phyloP scores from a whole-genome alignment of 2,113 vertebrate species.

The Dryoscopus gambensis region DNA sequence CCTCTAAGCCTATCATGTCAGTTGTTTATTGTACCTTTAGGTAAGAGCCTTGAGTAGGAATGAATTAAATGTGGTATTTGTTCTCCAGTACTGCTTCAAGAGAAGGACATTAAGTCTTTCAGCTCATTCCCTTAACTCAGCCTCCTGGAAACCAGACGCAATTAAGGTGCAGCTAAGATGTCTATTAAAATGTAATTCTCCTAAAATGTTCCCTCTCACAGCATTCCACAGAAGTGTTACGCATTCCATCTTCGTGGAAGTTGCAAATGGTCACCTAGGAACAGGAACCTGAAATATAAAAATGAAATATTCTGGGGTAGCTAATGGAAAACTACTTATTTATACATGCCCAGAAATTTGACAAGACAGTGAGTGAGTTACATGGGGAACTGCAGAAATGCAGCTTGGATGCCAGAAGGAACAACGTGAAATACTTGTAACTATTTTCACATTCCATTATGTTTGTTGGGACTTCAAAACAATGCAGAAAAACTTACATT shows the following conservation, averaged over 20 bases:
- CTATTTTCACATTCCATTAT: not conserved
- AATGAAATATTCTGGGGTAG: not conserved
- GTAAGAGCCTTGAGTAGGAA: not conserved
- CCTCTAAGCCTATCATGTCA: not conserved
- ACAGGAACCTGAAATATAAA: not conserved
- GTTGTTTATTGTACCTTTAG: not conserved
- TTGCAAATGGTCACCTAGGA: not conserved
- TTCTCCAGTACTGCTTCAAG: not conserved
- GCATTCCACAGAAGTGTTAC: not conserved
- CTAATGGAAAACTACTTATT: not conserved
- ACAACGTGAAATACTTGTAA: rapidly evolving
- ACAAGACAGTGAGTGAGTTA: not conserved
- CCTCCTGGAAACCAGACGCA: not conserved
- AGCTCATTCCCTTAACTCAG: not conserved
- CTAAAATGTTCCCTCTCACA: not conserved
- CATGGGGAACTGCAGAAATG: not conserved
- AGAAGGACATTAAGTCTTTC: not conserved
- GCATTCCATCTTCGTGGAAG: not conserved
- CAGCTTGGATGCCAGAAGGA: not conserved
- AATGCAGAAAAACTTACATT: not conserved
- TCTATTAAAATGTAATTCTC: not conserved
- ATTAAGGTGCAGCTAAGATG: not conserved
- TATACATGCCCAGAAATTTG: not conserved
- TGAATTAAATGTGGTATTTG: not conserved
- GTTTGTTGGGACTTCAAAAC: not conserved